Evolutionary conservation across 2,888 invertebrate species (phyloP).

Genomic region (Coecobrya sp.): DNA sequence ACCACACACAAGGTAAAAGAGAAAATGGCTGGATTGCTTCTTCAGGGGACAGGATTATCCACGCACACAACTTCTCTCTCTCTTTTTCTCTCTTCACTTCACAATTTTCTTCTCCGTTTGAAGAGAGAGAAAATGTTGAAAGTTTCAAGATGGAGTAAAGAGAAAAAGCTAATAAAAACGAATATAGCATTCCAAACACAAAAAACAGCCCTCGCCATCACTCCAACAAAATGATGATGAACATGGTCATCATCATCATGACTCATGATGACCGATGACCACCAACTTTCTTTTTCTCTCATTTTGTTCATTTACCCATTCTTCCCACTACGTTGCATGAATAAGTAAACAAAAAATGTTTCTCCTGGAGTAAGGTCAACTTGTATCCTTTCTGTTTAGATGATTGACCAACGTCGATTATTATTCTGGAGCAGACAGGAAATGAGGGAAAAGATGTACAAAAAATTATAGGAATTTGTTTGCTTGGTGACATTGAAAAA

Average conservation of each 20-base stretch:
- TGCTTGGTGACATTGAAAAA: constrained; percentile 64
- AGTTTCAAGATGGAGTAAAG: constrained; percentile 29
- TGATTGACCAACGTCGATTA: not conserved
- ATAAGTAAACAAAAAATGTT: not conserved
- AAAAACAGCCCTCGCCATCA: not conserved
- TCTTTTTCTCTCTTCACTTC: not conserved
- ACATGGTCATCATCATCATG: not conserved
- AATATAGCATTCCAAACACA: constrained; percentile 43
- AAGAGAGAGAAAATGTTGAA: constrained; percentile 10
- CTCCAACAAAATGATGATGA: not conserved
- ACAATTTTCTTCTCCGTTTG: not conserved
- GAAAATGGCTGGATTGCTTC: not conserved
- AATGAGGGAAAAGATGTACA: not conserved
- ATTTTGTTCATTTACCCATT: too few species aligned
- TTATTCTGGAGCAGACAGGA: not conserved
- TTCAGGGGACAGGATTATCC: constrained; percentile 7
- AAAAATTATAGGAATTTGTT: too few species aligned
- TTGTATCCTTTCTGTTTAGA: not conserved
- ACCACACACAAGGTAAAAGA: too few species aligned
- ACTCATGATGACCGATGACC: constrained; percentile 9
- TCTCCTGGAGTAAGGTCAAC: not conserved
- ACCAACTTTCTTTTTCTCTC: not conserved
- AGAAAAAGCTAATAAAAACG: constrained; percentile 41
- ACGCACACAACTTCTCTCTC: not conserved
- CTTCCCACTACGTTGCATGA: not conserved